Base-by-base conservation (phyloP, 2,113 vertebrate genomes). In the Bujurquina vittata region DNA sequence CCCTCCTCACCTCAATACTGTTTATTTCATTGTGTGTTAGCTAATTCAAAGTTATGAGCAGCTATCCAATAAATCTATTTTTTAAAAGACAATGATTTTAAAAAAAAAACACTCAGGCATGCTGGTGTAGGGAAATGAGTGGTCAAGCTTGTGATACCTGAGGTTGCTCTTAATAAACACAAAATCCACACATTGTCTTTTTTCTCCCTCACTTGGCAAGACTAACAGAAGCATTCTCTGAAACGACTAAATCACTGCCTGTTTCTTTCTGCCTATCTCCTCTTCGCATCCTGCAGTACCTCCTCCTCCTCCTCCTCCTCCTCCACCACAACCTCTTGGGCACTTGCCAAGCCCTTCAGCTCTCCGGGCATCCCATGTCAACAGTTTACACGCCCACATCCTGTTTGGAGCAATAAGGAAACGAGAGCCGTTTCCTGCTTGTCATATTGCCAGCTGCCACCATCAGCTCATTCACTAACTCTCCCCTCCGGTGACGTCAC, bases 321-420 rank as follows among this genome's bases (percentile, higher is more conserved):
- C 74, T 18, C 79, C 67, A 15, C 78, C 74, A 63, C 83, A 65
- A 31, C 62, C 57, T 85, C 55, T 88, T 94, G 91, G 94, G 90
- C 80, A 67, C 12, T 26, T 76, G 91, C 94, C 94, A 95, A 91
- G 82, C 74, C 88, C 92, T 77, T 43, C 49, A 91, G 94, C 84
- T 90, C 86, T 88, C 79, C 84, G 77, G 92, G 94, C 94, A 93
- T 91, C 92, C 88, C 88, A 88, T 95, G 94, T 95, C 96, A 94
- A 95, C 94, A 95, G 93, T 95, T 96, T 95, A 96, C 94, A 95
- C 92, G 82, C 93, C 90, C 90, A 94, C 95, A 95, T 96, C 95
- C 95, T 95, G 95, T 95, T 95, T 95, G 93, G 88, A 95, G 95
- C 94, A 96, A 95, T 96, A 96, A 94, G 94, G 95, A 95, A 96